Conservation (phyloP, 2,888 invertebrate species). For the Latheticus oryzae region DNA sequence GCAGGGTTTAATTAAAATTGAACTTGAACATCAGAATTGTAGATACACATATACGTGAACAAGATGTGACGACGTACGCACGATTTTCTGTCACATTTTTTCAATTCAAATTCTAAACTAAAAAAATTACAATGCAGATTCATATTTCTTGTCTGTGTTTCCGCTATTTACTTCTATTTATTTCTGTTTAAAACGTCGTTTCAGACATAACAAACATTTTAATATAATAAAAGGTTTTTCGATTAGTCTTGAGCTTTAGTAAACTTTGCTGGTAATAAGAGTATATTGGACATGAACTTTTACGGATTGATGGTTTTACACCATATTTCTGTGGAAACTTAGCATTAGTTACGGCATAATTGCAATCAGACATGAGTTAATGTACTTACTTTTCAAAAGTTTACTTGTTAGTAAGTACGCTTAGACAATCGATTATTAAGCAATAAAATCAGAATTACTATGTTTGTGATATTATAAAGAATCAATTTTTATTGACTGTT, state of each 20-base stretch:
- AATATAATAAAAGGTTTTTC: too few species aligned
- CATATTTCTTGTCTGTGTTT: too few species aligned
- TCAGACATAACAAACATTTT: too few species aligned
- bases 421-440: neutral
- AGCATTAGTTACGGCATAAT: constrained; percentile 44
- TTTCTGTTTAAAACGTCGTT: too few species aligned
- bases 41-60: constrained; percentile 46
- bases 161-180: too few species aligned
- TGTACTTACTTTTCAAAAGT: constrained; percentile 31
- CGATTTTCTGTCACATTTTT: constrained; percentile 28
- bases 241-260: too few species aligned
- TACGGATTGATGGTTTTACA: constrained; percentile 36
- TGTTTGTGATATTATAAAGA: too few species aligned
- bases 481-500: too few species aligned
- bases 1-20: constrained; percentile 49
- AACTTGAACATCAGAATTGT: constrained; percentile 50
- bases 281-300: constrained; percentile 18
- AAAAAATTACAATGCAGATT: too few species aligned
- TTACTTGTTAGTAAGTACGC: neutral
- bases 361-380: constrained; percentile 36
- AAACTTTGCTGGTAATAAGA: constrained; percentile 13
- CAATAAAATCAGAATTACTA: too few species aligned
- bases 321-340: constrained; percentile 45
- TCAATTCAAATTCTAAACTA: constrained; percentile 16
- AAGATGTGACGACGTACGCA: constrained; percentile 34